Evolutionary conservation across 2,113 vertebrate genomes (phyloP), one percentile per base, ranked within the genome.

Genomic region (Haplotaxodon microlepis): DNA sequence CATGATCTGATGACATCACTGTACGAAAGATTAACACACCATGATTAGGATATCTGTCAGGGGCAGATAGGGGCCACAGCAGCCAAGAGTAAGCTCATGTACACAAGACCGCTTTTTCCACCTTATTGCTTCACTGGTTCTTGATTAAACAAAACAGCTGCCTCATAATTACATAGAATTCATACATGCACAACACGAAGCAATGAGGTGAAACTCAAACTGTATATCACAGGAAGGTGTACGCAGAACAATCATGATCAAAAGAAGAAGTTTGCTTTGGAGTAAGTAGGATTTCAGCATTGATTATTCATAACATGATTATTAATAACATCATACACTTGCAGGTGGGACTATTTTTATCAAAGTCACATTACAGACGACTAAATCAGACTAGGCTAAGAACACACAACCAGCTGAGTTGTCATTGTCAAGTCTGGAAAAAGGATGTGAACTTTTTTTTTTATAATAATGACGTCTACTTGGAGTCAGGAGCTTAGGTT

Each of bases 81-180:
- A 76, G 83, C 83, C 76, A 86, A 81, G 80, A 90, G 53, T 71
- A 90, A 82, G 47, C 88, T 82, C 45, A n/a, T 7, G 4, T 91
- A 83, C 91, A 90, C 84, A 93, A 89, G 83, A 19, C 29, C n/a
- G 40, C 61, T 57, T 84, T 85, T 84, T 84, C 78, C 83, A 89
- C 29, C 86, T 91, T 57, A 73, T 40, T 80, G 90, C 88, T 93
- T 88, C 80, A 45, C 16, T 87, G 59, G 16, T 88, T 82, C 42
- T 47, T 24, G 85, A 80, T 66, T 56, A 92, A 91, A 56, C 83
- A 45, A 81, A 83, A 83, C 88, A 81, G 47, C 82, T 51, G 34
- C 38, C 29, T 53, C 29, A 7, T 42, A n/a, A 88, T 90, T 87
- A 57, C 81, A 66, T 34, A 17, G 3, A 5, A 84, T 76, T 53